Conservation (phyloP, 2,888 invertebrate genomes). For the Drosophila mettleri region DNA sequence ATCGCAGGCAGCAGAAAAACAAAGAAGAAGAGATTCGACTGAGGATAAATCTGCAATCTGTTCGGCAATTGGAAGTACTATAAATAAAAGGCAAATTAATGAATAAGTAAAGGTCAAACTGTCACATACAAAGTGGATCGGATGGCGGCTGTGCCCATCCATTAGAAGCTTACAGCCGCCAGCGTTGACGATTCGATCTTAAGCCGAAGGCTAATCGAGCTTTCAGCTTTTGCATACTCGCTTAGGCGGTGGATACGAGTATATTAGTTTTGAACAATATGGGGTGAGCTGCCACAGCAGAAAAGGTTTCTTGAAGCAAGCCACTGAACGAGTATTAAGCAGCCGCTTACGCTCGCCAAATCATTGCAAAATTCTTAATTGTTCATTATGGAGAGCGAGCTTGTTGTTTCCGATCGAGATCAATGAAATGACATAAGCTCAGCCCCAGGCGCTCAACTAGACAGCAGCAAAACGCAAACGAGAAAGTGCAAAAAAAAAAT, state of each 20-base stretch:
- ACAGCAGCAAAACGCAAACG: slow-evolving; percentile 39
- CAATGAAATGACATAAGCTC: slow-evolving; percentile 78
- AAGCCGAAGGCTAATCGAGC: slow-evolving; percentile 64
- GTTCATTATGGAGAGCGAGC: slow-evolving; percentile 28
- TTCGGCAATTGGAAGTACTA: slow-evolving; percentile 8
- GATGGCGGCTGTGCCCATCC: slow-evolving; percentile 39
- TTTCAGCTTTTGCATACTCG: slow-evolving; percentile 38
- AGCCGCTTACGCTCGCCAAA: neutral
- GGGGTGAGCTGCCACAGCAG: too few relatives aligned
- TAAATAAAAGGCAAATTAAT: slow-evolving; percentile 14
- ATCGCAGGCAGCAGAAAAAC: slow-evolving; percentile 15
- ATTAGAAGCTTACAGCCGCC: slow-evolving; percentile 32
- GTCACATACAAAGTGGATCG: slow-evolving; percentile 5
- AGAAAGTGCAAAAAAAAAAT: slow-evolving; percentile 34
- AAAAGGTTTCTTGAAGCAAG: too few relatives aligned
- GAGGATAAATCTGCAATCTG: slow-evolving; percentile 10
- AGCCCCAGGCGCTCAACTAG: slow-evolving; percentile 54
- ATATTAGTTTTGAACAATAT: neutral
- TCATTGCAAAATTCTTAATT: neutral
- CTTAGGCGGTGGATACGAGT: neutral
- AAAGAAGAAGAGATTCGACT: slow-evolving; percentile 11
- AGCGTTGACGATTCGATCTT: slow-evolving; percentile 45
- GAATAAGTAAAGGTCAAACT: slow-evolving; percentile 38
- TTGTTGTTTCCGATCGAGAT: slow-evolving; percentile 66
- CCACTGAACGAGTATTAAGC: neutral